Conservation (phyloP, 2,888 invertebrate genomes). For the Lochmaea crataegi region DNA sequence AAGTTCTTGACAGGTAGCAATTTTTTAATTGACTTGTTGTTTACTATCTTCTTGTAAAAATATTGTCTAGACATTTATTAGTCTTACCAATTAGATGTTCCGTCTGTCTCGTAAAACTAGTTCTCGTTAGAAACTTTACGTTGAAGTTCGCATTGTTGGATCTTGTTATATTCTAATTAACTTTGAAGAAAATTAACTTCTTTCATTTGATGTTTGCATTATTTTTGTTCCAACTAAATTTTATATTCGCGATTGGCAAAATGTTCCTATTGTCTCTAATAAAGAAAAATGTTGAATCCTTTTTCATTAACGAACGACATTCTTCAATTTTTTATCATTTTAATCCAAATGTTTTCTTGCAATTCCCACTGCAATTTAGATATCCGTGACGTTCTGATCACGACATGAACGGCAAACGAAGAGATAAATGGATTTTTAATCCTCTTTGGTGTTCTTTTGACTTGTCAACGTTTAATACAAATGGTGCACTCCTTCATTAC, state of each 20-base stretch:
- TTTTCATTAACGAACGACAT: neutral
- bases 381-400: neutral
- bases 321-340: neutral
- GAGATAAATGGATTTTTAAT: slow-evolving; percentile 12
- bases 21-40: slow-evolving; percentile 43
- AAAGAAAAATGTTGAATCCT: neutral
- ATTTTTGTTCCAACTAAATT: too few species aligned
- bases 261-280: too few species aligned
- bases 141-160: neutral
- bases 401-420: neutral
- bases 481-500: slow-evolving; percentile 1
- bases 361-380: slow-evolving; percentile 3
- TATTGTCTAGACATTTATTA: slow-evolving; percentile 11
- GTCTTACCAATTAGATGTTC: neutral
- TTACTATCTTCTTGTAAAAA: slow-evolving; percentile 2
- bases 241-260: too few species aligned
- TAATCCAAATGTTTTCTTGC: neutral
- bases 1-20: slow-evolving; percentile 44
- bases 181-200: neutral
- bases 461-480: slow-evolving; percentile 4
- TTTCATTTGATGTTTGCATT: too few species aligned
- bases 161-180: neutral
- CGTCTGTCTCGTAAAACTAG: neutral
- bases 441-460: slow-evolving; percentile 10
- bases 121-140: neutral